Evolutionary conservation across 2,113 vertebrate species (phyloP).

Genomic region (Raja brachyura): DNA sequence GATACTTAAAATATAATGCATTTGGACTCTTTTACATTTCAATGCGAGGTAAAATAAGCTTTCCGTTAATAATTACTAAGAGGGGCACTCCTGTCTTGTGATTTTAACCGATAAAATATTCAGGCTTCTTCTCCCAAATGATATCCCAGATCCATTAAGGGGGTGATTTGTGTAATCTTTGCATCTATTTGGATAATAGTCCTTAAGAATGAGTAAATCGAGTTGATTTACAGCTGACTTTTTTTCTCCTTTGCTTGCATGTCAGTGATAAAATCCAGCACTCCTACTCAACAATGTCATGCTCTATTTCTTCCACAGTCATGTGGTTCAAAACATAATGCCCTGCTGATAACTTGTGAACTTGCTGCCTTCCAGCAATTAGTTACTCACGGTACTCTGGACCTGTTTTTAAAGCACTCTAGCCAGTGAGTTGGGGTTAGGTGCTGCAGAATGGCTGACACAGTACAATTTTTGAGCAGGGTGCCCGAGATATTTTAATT

Average conservation of each 20-base stretch:
- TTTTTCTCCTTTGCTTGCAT: neutral
- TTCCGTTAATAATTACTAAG: neutral
- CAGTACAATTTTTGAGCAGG: neutral
- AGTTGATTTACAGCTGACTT: neutral
- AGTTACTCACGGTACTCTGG: neutral
- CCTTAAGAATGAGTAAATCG: neutral
- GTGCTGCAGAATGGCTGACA: neutral
- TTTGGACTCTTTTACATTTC: neutral
- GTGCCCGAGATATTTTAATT: neutral
- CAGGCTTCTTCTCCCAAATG: neutral
- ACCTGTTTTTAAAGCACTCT: neutral
- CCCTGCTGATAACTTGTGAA: no score
- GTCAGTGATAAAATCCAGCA: neutral
- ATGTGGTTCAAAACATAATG: neutral
- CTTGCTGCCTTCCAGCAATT: no score
- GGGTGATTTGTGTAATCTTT: neutral
- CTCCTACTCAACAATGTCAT: neutral
- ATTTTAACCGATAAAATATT: conserved; percentile 9
- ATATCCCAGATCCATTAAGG: neutral
- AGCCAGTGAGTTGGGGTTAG: neutral
- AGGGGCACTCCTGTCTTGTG: neutral
- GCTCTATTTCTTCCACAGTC: neutral
- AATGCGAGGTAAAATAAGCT: neutral
- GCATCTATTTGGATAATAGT: neutral
- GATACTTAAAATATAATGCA: neutral